Conservation (phyloP, 1,140 invertebrate species). For the Drosophila takahashii region DNA sequence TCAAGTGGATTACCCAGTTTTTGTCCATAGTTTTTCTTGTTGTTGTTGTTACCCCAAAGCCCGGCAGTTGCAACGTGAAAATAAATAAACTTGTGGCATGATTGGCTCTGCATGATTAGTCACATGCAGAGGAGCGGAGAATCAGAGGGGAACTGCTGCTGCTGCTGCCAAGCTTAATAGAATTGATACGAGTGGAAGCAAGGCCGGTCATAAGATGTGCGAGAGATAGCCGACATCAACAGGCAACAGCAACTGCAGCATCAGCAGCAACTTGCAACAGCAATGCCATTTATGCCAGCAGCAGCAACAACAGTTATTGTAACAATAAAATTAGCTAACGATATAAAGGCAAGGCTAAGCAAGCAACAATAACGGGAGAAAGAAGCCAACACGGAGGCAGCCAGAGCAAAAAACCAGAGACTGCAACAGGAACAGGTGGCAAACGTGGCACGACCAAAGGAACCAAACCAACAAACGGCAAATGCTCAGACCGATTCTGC, state of each 20-base stretch:
- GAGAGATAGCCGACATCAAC: slow-evolving; percentile 68
- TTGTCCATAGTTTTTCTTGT: slow-evolving; percentile 17
- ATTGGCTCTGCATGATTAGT: slow-evolving; percentile 82
- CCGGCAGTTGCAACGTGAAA: slow-evolving; percentile 69
- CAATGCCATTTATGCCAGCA: slow-evolving; percentile 69
- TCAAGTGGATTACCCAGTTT: slow-evolving; percentile 82
- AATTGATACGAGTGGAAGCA: slow-evolving; percentile 76
- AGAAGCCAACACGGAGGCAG: slow-evolving; percentile 57
- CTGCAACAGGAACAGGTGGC: slow-evolving; percentile 72
- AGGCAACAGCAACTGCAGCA: slow-evolving; percentile 29
- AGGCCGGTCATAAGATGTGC: slow-evolving; percentile 77
- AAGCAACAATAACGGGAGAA: slow-evolving; percentile 76
- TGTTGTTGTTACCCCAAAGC: slow-evolving; percentile 9
- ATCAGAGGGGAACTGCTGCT: slow-evolving; percentile 7
- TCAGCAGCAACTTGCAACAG: slow-evolving; percentile 29
- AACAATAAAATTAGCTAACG: slow-evolving; percentile 83
- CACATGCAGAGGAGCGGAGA: slow-evolving; percentile 56
- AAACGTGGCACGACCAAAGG: slow-evolving; percentile 71
- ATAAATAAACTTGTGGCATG: slow-evolving; percentile 83
- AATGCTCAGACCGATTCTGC: slow-evolving; percentile 50
- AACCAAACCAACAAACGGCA: slow-evolving; percentile 53
- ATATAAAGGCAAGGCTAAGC: slow-evolving; percentile 74
- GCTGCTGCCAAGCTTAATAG: slow-evolving; percentile 71
- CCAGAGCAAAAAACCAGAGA: slow-evolving; percentile 24
- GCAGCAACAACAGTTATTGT: slow-evolving; percentile 80